These are phyloP conservation scores for Heliopora coerulea DNA, from an alignment of 92 coral and sea anemone species.

Conservation along the genomic window DNA sequence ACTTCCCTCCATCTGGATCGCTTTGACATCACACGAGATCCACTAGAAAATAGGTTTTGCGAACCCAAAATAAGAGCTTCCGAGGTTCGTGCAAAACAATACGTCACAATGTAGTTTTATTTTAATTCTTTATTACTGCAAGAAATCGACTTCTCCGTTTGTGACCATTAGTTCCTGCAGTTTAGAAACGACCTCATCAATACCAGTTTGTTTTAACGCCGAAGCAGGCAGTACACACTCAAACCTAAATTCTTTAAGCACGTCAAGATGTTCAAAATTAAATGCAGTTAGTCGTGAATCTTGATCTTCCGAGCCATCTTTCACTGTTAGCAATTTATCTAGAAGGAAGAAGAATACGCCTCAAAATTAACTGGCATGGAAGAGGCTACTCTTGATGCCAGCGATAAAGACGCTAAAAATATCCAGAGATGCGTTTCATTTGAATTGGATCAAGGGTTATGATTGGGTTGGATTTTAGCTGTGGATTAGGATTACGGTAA, in stretches of 20 bases:
- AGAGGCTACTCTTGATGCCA: neutral
- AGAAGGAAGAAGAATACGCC: neutral
- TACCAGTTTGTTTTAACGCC: constrained; percentile 27
- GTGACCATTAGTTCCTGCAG: neutral
- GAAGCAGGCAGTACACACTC: constrained; percentile 17
- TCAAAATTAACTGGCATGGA: neutral
- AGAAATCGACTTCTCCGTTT: neutral
- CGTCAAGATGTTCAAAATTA: constrained; percentile 6
- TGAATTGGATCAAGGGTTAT: too few species aligned
- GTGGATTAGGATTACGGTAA: too few species aligned
- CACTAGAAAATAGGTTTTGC: too few species aligned
- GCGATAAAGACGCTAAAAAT: too few species aligned
- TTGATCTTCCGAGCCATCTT: neutral
- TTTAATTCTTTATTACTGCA: neutral
- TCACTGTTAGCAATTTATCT: constrained; percentile 8
- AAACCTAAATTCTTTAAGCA: constrained; percentile 7
- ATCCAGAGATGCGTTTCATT: too few species aligned
- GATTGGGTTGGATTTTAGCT: too few species aligned
- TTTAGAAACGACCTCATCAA: constrained; percentile 8
- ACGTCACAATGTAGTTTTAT: too few species aligned
- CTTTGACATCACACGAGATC: too few species aligned
- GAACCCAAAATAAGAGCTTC: too few species aligned
- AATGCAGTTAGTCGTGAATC: neutral
- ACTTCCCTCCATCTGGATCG: too few species aligned
- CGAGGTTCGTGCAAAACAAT: too few species aligned